Evolutionary conservation across 23 tunicate genomes (phyloP).

Genomic region (Halocynthia roretzi): DNA sequence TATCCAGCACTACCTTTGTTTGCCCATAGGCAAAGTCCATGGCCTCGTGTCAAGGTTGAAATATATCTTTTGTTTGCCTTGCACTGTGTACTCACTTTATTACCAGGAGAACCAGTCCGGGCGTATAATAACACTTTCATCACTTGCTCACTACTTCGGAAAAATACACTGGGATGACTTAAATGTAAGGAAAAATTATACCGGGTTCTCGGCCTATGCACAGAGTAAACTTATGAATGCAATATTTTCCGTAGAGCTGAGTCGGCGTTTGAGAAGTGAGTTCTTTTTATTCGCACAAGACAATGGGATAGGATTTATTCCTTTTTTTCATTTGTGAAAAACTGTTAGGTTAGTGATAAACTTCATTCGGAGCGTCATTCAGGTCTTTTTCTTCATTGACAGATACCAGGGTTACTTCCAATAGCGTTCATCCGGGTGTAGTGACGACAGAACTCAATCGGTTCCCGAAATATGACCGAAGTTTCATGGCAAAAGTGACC

Average conservation of each 20-base stretch:
- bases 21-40: no score
- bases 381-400: not conserved
- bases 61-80: no score
- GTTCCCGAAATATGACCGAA: slow-evolving; percentile 1
- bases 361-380: no score
- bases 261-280: slow-evolving; percentile 41
- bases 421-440: slow-evolving; percentile 75
- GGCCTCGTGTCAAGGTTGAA: no score
- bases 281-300: not conserved
- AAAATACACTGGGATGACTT: slow-evolving; percentile 45
- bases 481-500: slow-evolving; percentile 2
- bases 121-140: slow-evolving; percentile 54
- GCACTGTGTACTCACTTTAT: not conserved
- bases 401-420: slow-evolving; percentile 76
- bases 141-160: slow-evolving; percentile 43
- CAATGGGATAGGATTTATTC: no score
- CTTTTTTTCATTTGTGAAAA: not conserved
- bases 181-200: slow-evolving; percentile 44
- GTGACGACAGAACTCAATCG: slow-evolving; percentile 59
- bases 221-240: slow-evolving; percentile 70
- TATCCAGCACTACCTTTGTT: no score
- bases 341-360: no score
- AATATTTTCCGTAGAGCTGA: slow-evolving; percentile 44
- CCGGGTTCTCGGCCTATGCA: slow-evolving; percentile 33
- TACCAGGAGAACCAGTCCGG: slow-evolving; percentile 48